Conservation (phyloP, 2,888 invertebrate genomes). For the Blastobasis adustella region DNA sequence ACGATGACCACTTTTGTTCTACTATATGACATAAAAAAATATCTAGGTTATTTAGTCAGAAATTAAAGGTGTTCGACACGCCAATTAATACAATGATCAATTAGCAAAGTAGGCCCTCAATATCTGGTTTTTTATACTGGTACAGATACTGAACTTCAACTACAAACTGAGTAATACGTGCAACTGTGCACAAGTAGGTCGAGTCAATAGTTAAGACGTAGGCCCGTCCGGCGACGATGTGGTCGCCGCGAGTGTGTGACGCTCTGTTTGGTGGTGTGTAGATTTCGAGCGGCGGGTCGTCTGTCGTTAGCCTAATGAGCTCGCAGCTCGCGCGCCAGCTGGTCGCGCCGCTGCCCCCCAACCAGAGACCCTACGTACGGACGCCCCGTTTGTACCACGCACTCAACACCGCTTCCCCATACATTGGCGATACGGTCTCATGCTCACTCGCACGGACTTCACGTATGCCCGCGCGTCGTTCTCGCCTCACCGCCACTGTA, state of each 20-base stretch:
- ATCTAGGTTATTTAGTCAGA: no score
- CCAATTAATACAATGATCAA: no score
- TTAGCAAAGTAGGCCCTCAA: no score
- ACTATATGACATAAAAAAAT: no score
- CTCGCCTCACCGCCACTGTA: slow-evolving; percentile 1
- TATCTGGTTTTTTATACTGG: no score
- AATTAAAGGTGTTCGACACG: no score
- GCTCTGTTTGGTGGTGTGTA: slow-evolving; percentile 50
- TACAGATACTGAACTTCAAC: no score
- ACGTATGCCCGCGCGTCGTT: slow-evolving; percentile 16
- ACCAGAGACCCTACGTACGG: slow-evolving; percentile 71
- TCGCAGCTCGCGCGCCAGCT: slow-evolving; percentile 77
- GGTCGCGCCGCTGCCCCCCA: slow-evolving; percentile 73
- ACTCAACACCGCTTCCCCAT: slow-evolving; percentile 68
- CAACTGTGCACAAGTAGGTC: no score
- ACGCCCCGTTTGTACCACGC: slow-evolving; percentile 72
- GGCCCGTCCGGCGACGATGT: background rate
- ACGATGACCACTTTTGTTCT: no score
- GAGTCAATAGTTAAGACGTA: no score
- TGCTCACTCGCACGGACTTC: slow-evolving; percentile 38
- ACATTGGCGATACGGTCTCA: slow-evolving; percentile 55
- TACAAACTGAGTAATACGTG: no score
- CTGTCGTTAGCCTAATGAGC: slow-evolving; percentile 64
- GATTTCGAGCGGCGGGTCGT: slow-evolving; percentile 45
- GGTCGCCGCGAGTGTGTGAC: slow-evolving; percentile 17